These are phyloP conservation scores for Drosophila malerkotliana DNA, from an alignment of 1,140 invertebrate genomes.

Conservation along the genomic window DNA sequence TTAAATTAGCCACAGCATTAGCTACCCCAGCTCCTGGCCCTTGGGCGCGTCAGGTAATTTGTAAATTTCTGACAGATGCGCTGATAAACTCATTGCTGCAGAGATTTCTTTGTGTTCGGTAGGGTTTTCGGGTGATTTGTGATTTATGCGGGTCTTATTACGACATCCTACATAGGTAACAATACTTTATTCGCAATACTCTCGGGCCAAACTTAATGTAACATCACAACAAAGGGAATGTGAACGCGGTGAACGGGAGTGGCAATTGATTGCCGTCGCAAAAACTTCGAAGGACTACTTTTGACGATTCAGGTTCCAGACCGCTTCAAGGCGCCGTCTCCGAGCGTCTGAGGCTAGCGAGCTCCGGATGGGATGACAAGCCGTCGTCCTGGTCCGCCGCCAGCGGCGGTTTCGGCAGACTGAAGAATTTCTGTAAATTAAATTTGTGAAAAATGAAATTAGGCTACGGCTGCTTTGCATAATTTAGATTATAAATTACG, in stretches of 20 bases:
- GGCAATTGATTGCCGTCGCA: conserved; percentile 38
- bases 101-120: conserved; percentile 55
- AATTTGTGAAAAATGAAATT: conserved; percentile 80
- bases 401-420: conserved; percentile 75
- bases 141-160: conserved; percentile 75
- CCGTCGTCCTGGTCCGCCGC: conserved; percentile 42
- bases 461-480: conserved; percentile 79
- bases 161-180: conserved; percentile 64
- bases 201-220: conserved; percentile 72
- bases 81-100: conserved; percentile 78
- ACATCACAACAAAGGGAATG: conserved; percentile 60
- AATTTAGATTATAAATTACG: conserved; percentile 81
- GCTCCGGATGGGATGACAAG: conserved; percentile 55
- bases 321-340: conserved; percentile 54
- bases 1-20: conserved; percentile 79
- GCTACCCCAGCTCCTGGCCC: conserved; percentile 21
- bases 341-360: conserved; percentile 68
- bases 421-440: conserved; percentile 84
- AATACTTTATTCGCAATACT: conserved; percentile 81
- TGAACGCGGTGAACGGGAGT: conserved; percentile 25
- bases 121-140: conserved; percentile 30
- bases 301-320: conserved; percentile 9
- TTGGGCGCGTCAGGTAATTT: conserved; percentile 71
- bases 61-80: conserved; percentile 81
- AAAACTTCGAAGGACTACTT: conserved; percentile 8